Percentiles rank a stretch among this genome's conserved stretches.
phyloP scores from a whole-genome alignment of 2,113 vertebrate genomes.

The Rana temporaria region DNA sequence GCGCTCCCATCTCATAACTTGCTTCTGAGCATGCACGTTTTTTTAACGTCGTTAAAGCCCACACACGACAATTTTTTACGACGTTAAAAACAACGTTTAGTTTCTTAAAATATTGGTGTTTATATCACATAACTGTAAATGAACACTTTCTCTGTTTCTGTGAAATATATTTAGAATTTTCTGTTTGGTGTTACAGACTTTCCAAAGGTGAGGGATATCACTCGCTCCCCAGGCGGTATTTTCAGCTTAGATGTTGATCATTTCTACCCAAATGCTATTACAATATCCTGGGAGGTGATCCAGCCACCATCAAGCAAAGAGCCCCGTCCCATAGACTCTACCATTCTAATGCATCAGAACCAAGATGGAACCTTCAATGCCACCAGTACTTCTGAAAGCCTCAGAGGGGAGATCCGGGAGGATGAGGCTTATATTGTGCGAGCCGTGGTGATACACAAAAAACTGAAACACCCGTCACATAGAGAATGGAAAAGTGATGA shows the following conservation, averaged over 20 bases:
- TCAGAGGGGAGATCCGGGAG: background rate
- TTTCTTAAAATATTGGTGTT: too few species aligned
- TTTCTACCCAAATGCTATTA: constrained; percentile 9
- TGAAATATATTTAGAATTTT: background rate
- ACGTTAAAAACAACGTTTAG: too few species aligned
- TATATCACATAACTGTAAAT: too few species aligned
- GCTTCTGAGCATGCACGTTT: too few species aligned
- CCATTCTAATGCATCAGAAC: background rate
- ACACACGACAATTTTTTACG: too few species aligned
- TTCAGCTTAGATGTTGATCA: constrained; percentile 16
- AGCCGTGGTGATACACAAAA: background rate
- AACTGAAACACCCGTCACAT: background rate
- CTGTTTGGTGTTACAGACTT: background rate
- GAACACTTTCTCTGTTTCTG: too few species aligned
- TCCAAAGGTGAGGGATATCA: constrained; percentile 21
- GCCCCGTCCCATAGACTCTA: background rate
- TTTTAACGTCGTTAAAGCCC: too few species aligned
- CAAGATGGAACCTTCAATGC: constrained; percentile 22
- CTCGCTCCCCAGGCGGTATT: background rate
- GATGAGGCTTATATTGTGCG: background rate
- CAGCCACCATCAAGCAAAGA: background rate
- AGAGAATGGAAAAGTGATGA: constrained; percentile 13
- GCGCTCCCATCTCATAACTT: too few species aligned
- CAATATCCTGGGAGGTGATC: background rate
- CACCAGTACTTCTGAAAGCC: constrained; percentile 31